Evolutionary conservation across 2,113 vertebrate genomes (phyloP).

Genomic region (Channa maculata): DNA sequence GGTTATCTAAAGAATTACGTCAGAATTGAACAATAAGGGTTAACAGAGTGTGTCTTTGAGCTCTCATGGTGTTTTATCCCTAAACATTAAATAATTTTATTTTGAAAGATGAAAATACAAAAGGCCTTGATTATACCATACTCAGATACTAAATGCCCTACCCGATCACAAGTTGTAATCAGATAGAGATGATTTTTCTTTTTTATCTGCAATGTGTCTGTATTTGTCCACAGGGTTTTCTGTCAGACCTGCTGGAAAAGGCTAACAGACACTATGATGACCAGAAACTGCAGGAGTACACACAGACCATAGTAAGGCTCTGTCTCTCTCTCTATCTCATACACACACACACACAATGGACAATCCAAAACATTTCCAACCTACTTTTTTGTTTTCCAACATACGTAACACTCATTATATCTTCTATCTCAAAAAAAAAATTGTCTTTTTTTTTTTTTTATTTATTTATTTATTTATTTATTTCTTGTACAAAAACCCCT

Average conservation of each 20-base stretch:
- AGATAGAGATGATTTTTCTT: neutral
- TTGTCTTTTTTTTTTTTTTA: no score
- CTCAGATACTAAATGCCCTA: neutral
- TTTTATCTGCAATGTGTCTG: neutral
- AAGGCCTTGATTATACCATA: no score
- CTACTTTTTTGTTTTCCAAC: no score
- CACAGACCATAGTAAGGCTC: slow-evolving; percentile 92
- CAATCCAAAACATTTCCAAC: neutral
- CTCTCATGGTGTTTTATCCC: neutral
- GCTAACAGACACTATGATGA: slow-evolving; percentile 95
- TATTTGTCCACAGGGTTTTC: slow-evolving; percentile 87
- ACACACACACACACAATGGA: neutral
- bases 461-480: no score
- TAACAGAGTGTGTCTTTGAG: no score
- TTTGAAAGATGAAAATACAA: no score
- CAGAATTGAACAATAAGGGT: no score
- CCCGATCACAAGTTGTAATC: neutral
- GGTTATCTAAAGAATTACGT: no score
- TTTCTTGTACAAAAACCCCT: no score
- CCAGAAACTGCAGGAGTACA: slow-evolving; percentile 95
- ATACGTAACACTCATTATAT: no score
- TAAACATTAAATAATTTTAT: neutral
- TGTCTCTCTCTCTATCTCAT: slow-evolving; percentile 41
- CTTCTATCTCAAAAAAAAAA: no score
- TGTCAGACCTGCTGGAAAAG: slow-evolving; percentile 96